Evolutionary conservation across 2,113 vertebrate genomes (phyloP), one percentile per base, ranked within the genome.

Genomic region (Ia io): DNA sequence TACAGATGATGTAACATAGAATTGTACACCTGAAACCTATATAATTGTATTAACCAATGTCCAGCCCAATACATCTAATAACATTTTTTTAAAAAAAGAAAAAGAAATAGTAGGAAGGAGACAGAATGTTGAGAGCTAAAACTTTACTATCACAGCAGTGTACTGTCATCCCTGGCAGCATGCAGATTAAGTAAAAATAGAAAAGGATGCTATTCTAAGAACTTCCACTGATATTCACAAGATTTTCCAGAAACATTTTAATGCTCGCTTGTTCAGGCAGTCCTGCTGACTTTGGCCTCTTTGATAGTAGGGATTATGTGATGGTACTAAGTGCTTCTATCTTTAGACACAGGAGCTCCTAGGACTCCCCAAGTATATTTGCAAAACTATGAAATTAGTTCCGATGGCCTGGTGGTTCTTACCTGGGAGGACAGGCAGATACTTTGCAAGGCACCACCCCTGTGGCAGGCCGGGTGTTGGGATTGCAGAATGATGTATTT

Each of bases 381-480:
- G 40, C 22, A 37, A 37, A 28, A 18, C 17, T 30, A 16, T 3
- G 9, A 3, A 7, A 3, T 5, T 1, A 5, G 9, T 14, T 10
- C 0, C 10, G 11, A 6, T 0, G 1, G 4, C 5, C 0, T 0
- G 13, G 73, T 22, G 0, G 59, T 14, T 30, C 97, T 98, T 98
- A 99, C 99, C 99, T 99, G 97, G 99, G 97, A 65, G 99, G 98
- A 93, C 99, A 99, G 37, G 99, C 98, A 18, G 99, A 98, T 32
- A 98, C 97, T 96, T 98, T 98, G 97, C 99, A 99, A 84, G 99
- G 96, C 63, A 98, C 94, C 30, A 96, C 63, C 87, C 98, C 98
- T 9, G 98, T 97, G 47, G 95, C 90, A 1, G 99, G 99, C 56
- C 95, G 98, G 22, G 98, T 97, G 94, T 96, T 98, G 17, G 98